Conservation (phyloP, 1,140 invertebrate species). For the Pristionchus pacificus region DNA sequence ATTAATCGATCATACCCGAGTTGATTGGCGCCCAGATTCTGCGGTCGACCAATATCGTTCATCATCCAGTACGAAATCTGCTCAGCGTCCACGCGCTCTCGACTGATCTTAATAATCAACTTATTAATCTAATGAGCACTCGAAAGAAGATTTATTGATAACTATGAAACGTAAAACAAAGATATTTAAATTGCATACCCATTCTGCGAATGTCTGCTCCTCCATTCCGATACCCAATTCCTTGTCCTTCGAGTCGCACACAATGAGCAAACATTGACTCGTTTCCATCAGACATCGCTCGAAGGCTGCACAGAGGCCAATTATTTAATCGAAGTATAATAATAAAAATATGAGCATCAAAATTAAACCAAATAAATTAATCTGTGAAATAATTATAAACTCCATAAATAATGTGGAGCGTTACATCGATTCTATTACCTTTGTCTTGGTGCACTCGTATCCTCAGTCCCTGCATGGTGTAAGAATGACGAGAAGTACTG, state of each 20-base stretch:
- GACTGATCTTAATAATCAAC: neutral
- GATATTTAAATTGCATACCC: conserved; percentile 28
- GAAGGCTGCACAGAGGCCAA: conserved; percentile 37
- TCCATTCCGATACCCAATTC: conserved; percentile 55
- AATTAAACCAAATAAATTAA: no score
- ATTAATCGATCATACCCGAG: conserved; percentile 37
- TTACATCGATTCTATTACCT: conserved; percentile 27
- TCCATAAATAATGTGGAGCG: no score
- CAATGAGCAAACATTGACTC: conserved; percentile 47
- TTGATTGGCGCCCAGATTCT: conserved; percentile 47
- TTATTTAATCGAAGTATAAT: conserved; percentile 6
- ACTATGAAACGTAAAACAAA: no score
- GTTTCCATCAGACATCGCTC: conserved; percentile 48
- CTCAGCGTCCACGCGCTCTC: conserved; percentile 31
- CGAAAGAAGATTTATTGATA: no score
- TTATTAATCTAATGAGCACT: no score
- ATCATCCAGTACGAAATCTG: conserved; percentile 51
- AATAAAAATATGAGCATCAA: no score
- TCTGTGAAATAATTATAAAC: no score
- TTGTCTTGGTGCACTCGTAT: conserved; percentile 55
- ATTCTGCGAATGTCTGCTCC: conserved; percentile 45
- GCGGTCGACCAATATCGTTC: conserved; percentile 38
- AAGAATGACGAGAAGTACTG: conserved; percentile 38
- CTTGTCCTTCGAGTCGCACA: conserved; percentile 45
- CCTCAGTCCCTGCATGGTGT: conserved; percentile 49